Evolutionary conservation across 1,140 invertebrate genomes (phyloP), one percentile per base, ranked within the genome.

Genomic region (Tetraneura akinire): DNA sequence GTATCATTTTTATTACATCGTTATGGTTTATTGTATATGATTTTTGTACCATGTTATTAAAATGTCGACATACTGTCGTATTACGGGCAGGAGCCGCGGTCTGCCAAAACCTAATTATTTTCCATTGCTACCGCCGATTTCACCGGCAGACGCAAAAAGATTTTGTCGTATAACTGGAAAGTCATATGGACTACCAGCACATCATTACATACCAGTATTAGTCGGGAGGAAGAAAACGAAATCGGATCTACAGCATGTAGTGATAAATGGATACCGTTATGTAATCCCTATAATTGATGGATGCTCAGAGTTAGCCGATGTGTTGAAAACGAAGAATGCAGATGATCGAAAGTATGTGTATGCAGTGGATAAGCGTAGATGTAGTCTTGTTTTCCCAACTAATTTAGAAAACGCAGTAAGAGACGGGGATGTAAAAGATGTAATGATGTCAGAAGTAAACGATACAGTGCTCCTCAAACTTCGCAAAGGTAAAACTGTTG

Each of bases 91-190:
- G 83, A 92, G 91, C 85, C 88, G 92, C 57, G 92, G 91, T 82
- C 89, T 94, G 81, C 92, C 92, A 55, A 92, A 93, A 83, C 91
- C 92, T 45, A 93, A 94, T 86, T 94, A 94, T 84, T 92, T 94
- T 83, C 93, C 93, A 3, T 87, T 95, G 37, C 86, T 94, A 42
- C 92, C 92, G 21, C 91, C 92, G 0, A 91, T 94, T 80, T 93
- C 92, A 68, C 92, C 93, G 4, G 91, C 91, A 3, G 92, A 93
- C 83, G 93, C 92, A 1, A 91, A 92, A 84, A 88, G 91, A 80
- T 91, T 92, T 82, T 94, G 93, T 84, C 89, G 91, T 81, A 93
- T 95, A 80, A 94, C 93, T 0, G 92, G 92, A 51, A 93, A 93
- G 85, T 92, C 93, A 14, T 91, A 92, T 73, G 92, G 92, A 23